Percentiles rank a stretch among this genome's conserved stretches.
phyloP scores from a whole-genome alignment of 1,140 invertebrate genomes.

The Acyrthosiphon pisum region DNA sequence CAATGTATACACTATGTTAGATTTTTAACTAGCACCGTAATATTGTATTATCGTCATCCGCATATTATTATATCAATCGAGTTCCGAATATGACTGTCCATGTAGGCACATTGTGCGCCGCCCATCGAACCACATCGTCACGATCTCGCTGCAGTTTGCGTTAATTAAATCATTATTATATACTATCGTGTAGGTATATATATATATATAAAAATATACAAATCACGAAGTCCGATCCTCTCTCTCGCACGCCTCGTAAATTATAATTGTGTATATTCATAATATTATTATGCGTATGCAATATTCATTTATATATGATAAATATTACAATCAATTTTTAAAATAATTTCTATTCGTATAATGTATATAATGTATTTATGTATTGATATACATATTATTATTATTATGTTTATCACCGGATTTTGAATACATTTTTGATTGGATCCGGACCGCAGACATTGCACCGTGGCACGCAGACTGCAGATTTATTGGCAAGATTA shows the following conservation, averaged over 20 bases:
- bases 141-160: neutral
- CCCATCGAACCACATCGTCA: neutral
- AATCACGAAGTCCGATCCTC: conserved; percentile 1
- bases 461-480: neutral
- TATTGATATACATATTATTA: neutral
- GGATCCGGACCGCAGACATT: neutral
- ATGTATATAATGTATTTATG: neutral
- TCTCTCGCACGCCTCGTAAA: neutral
- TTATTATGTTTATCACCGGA: neutral
- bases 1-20: neutral
- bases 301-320: neutral
- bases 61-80: conserved; percentile 2
- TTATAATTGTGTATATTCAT: neutral
- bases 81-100: neutral
- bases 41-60: neutral
- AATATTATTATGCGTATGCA: neutral
- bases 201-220: neutral
- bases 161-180: conserved; percentile 13
- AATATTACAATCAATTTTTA: neutral
- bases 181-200: neutral
- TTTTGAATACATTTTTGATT: neutral
- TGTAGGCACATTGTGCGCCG: neutral
- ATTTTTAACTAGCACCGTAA: neutral
- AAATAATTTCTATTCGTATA: neutral
- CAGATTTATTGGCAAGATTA: neutral